These are phyloP conservation scores for Microctonus hyperodae DNA, from an alignment of 2,888 invertebrate genomes.

Conservation along the genomic window DNA sequence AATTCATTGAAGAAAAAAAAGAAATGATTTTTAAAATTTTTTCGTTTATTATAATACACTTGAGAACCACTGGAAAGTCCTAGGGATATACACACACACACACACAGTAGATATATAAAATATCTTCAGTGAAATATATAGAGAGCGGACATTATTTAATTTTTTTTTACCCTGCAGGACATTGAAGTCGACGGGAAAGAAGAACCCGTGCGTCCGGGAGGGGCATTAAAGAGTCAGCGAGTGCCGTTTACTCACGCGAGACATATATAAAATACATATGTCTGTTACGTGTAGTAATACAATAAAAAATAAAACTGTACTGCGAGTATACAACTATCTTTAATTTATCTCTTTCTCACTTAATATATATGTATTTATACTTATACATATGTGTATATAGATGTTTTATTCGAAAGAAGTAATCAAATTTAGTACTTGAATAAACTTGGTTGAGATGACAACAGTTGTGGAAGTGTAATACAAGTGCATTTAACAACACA, in stretches of 20 bases:
- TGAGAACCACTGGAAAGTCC: slow-evolving; percentile 10
- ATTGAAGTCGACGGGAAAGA: background rate
- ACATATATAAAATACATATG: background rate
- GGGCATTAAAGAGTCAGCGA: slow-evolving; percentile 28
- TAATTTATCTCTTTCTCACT: background rate
- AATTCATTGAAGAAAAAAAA: too few species aligned
- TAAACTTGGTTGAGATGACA: background rate
- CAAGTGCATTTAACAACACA: slow-evolving; percentile 20
- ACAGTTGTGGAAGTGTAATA: slow-evolving; percentile 22
- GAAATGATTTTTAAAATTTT: background rate
- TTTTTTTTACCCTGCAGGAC: background rate
- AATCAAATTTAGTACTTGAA: slow-evolving; percentile 14
- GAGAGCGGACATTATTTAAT: background rate
- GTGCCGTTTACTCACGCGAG: slow-evolving; percentile 32
- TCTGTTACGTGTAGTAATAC: background rate
- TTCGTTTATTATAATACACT: background rate
- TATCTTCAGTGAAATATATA: slow-evolving; percentile 30
- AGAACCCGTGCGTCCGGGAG: slow-evolving; percentile 5
- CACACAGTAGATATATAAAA: slow-evolving; percentile 34
- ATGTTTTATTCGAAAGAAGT: slow-evolving; percentile 6
- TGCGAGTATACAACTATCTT: background rate
- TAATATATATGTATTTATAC: background rate
- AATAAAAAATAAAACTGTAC: slow-evolving; percentile 3
- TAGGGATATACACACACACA: too few species aligned
- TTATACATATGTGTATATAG: background rate